Evolutionary conservation across 2,113 vertebrate species (phyloP), one percentile per base, ranked within the genome.

Genomic region (Hymenochirus boettgeri): DNA sequence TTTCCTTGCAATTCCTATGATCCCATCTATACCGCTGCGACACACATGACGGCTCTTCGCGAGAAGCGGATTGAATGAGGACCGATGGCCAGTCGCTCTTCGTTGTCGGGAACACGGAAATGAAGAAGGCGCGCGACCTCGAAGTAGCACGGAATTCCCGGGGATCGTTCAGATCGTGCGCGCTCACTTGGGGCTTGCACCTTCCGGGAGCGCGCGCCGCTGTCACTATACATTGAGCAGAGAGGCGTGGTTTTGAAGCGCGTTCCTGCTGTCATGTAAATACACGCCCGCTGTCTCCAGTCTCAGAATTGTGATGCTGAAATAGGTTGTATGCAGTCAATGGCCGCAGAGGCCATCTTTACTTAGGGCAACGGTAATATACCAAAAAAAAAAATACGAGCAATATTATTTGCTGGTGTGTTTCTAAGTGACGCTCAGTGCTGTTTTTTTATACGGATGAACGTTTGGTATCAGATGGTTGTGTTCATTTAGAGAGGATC

Each of bases 61-160:
- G 24, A n/a, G 4, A 1, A n/a, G 12, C 27, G 3, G 1, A 12
- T 22, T 45, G 60, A 21, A 42, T 29, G 66, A 66, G 7, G 25
- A 70, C 1, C 46, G 59, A 2, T 46, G 7, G 33, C 55, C 65
- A 25, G 57, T 45, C 60, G 47, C 24, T 52, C 21, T 29, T 3
- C 23, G 47, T 31, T 31, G 10, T 22, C 18, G 5, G 4, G 27
- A 25, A 1, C 13, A 6, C 39, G 18, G 15, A 54, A 7, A 31
- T 18, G 13, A 27, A 54, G 52, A 19, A 54, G 37, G 62, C 53
- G 62, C 53, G 62, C 33, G 33, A 37, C 52, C 53, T 26, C 62
- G 53, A 27, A 42, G 35, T 53, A 42, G 56, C 62, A 56, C 62
- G 54, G 62, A 57, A 65, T 65, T 65, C 62, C 62, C 62, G 53